A percentile compares a stretch with the other conserved stretches of the same genome.
Evolutionary conservation across 2,888 invertebrate species (phyloP).

Genomic region (Eupeodes luniger): DNA sequence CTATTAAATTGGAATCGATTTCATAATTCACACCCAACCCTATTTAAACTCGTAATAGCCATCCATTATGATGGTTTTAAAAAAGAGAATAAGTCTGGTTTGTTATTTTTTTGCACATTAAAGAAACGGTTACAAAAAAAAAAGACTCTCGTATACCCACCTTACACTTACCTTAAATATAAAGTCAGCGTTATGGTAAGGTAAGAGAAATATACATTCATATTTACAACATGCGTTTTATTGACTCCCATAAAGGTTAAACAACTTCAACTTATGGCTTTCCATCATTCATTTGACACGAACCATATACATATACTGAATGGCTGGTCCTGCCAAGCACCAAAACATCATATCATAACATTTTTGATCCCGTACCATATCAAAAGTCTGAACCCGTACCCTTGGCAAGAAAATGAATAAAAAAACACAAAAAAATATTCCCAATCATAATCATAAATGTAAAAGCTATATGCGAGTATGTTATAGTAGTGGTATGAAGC

Average conservation of each 20-base stretch:
- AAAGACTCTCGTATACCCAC: too few relatives aligned
- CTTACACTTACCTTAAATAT: conserved; percentile 43
- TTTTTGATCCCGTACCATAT: conserved; percentile 23
- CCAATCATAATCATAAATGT: conserved; percentile 73
- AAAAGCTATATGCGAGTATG: conserved; percentile 42
- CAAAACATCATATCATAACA: conserved; percentile 3
- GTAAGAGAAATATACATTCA: conserved; percentile 10
- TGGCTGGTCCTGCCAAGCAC: conserved; percentile 44
- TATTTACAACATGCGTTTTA: conserved; percentile 53
- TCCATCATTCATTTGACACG: conserved; percentile 65
- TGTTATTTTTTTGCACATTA: neutral
- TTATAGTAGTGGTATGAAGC: neutral
- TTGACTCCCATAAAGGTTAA: conserved; percentile 67
- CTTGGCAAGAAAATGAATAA: conserved; percentile 33
- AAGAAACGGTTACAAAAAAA: conserved; percentile 9
- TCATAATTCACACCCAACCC: conserved; percentile 41
- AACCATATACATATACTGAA: conserved; percentile 16
- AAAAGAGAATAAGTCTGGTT: neutral
- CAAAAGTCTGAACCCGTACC: conserved; percentile 27
- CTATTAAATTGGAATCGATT: conserved; percentile 65
- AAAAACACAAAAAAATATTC: conserved; percentile 44
- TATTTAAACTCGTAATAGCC: conserved; percentile 12
- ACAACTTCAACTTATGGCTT: conserved; percentile 68
- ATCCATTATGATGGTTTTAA: conserved; percentile 3
- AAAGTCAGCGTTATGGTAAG: conserved; percentile 18